Evolutionary conservation across 2,797 vertebrate genomes (phyloP).

Genomic region (Neopelma chrysocephalum): DNA sequence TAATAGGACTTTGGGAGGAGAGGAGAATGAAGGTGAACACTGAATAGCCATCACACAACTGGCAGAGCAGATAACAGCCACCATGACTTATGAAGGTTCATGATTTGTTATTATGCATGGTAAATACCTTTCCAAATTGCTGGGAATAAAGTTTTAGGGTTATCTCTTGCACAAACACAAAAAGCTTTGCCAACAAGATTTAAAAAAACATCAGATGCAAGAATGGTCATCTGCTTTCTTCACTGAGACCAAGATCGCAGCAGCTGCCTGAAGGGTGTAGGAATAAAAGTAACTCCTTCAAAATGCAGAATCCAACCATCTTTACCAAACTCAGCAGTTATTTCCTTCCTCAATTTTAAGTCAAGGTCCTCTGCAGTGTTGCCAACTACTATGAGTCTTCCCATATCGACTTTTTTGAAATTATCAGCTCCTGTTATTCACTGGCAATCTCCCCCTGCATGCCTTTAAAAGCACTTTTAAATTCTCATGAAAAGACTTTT

Average conservation of each 20-base stretch:
- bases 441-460: not conserved
- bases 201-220: not conserved
- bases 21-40: slow-evolving; percentile 73
- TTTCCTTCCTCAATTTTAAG: slow-evolving; percentile 32
- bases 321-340: not conserved
- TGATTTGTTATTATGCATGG: slow-evolving; percentile 68
- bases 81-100: slow-evolving; percentile 59
- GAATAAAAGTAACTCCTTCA: not conserved
- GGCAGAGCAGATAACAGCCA: slow-evolving; percentile 63
- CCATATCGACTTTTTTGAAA: not conserved
- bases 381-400: slow-evolving; percentile 40
- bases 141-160: slow-evolving; percentile 58
- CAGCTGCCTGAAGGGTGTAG: not conserved
- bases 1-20: slow-evolving; percentile 68
- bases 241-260: not conserved
- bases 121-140: slow-evolving; percentile 66
- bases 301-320: not conserved
- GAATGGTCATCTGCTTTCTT: not conserved
- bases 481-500: not conserved
- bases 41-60: slow-evolving; percentile 67
- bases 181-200: slow-evolving; percentile 72
- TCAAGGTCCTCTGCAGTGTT: slow-evolving; percentile 30
- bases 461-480: not conserved
- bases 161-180: slow-evolving; percentile 61
- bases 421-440: not conserved